A percentile compares a stretch with the other conserved stretches of the same genome.
phyloP scores from a whole-genome alignment of 2,888 invertebrate species.

The Agrilus cyanescens region DNA sequence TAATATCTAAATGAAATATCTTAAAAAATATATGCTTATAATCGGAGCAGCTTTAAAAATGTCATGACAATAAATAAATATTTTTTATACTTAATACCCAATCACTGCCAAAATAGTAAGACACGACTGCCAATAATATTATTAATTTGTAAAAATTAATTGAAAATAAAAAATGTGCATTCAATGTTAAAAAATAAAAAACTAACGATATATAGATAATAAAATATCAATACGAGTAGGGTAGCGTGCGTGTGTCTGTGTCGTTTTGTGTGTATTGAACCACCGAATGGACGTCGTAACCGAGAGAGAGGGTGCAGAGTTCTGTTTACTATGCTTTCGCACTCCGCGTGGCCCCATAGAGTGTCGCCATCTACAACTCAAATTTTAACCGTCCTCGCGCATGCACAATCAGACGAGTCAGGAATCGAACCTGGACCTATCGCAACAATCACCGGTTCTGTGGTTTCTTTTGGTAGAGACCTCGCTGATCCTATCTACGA shows the following conservation, averaged over 20 bases:
- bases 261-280: no score
- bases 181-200: no score
- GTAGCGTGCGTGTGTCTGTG: no score
- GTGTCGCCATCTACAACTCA: constrained; percentile 33
- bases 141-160: no score
- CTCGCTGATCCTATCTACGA: constrained; percentile 43
- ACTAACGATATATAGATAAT: no score
- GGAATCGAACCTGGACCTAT: constrained; percentile 53
- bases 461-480: constrained; percentile 43
- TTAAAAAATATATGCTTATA: background rate
- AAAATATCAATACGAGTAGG: no score
- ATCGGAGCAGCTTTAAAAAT: constrained; percentile 2
- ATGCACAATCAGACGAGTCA: constrained; percentile 42
- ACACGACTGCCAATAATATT: no score
- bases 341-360: constrained; percentile 35
- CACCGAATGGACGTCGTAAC: no score
- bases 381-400: constrained; percentile 25
- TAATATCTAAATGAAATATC: no score
- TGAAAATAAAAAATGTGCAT: no score
- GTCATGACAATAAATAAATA: background rate
- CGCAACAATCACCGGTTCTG: constrained; percentile 62
- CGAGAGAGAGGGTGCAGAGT: background rate
- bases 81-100: no score
- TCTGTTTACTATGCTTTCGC: constrained; percentile 28
- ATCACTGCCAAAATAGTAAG: no score